These are phyloP conservation scores for Caenorhabditis sp. DNA, from an alignment of 2,888 invertebrate genomes.

Conservation along the genomic window DNA sequence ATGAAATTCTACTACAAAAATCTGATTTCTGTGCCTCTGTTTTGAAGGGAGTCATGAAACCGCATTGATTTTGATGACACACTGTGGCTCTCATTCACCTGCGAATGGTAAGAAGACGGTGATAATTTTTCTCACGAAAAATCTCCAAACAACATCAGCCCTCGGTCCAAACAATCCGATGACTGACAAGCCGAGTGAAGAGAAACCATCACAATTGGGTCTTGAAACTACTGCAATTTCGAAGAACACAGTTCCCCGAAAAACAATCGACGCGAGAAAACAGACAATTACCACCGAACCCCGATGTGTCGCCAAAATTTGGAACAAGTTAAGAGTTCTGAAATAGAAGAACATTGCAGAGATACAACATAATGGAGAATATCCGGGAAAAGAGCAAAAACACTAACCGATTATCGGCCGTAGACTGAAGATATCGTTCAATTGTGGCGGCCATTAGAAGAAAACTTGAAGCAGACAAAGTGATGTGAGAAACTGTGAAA, in stretches of 20 bases:
- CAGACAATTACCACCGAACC: slow-evolving; percentile 54
- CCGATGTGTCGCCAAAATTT: slow-evolving; percentile 55
- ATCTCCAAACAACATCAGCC: slow-evolving; percentile 60
- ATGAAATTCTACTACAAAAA: too few species aligned
- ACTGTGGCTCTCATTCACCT: slow-evolving; percentile 19
- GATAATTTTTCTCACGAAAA: slow-evolving; percentile 61
- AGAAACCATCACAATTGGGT: slow-evolving; percentile 55
- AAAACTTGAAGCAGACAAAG: slow-evolving; percentile 61
- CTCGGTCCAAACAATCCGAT: slow-evolving; percentile 48
- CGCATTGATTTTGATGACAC: too few species aligned
- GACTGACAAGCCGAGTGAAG: slow-evolving; percentile 53
- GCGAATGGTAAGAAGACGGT: slow-evolving; percentile 67
- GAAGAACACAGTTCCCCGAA: slow-evolving; percentile 64
- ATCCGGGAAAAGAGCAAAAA: slow-evolving; percentile 3
- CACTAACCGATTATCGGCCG: slow-evolving; percentile 39
- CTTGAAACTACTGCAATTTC: slow-evolving; percentile 55
- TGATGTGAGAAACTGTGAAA: slow-evolving; percentile 66
- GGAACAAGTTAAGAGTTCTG: slow-evolving; percentile 45
- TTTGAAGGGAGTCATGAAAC: neutral
- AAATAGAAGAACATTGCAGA: neutral
- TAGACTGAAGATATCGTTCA: slow-evolving; percentile 66
- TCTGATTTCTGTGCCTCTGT: too few species aligned
- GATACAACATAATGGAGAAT: neutral
- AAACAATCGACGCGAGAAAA: slow-evolving; percentile 52
- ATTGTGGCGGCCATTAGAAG: slow-evolving; percentile 66